A percentile compares a stretch with the other conserved stretches of the same genome.
Evolutionary conservation across 2,797 vertebrate genomes (phyloP).

Genomic region (Tinamus major): DNA sequence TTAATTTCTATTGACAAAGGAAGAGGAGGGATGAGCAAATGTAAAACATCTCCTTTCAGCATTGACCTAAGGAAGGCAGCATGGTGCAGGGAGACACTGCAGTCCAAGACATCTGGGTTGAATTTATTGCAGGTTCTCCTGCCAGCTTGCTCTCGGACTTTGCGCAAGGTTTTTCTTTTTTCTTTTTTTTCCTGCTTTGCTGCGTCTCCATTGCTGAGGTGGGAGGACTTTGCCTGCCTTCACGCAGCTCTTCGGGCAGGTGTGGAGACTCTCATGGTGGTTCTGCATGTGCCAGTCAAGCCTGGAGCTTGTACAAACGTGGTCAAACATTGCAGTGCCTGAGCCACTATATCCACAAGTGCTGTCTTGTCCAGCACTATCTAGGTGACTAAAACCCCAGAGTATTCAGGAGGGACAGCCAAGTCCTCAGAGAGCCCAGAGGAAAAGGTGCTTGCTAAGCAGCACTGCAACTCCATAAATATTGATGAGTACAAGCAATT

Average conservation of each 20-base stretch:
- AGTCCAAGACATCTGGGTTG: constrained; percentile 61
- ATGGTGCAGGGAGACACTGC: constrained; percentile 34
- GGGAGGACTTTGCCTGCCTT: background rate
- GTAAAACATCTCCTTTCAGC: constrained; percentile 70
- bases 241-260: background rate
- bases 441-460: background rate
- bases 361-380: background rate
- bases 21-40: constrained; percentile 69
- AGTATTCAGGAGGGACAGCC: background rate
- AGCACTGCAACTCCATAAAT: background rate
- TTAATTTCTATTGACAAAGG: constrained; percentile 71
- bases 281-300: too few relatives aligned
- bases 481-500: background rate
- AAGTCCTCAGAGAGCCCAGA: background rate
- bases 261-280: background rate
- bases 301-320: too few relatives aligned
- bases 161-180: background rate
- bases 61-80: constrained; percentile 58
- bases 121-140: constrained; percentile 37
- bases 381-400: background rate
- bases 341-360: background rate
- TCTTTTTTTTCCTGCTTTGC: background rate
- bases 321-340: background rate
- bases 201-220: background rate
- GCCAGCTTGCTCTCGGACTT: constrained; percentile 45